Evolutionary conservation across 2,113 vertebrate genomes (phyloP), one percentile per base, ranked within the genome.

Genomic region (Malurus alboscapulatus): DNA sequence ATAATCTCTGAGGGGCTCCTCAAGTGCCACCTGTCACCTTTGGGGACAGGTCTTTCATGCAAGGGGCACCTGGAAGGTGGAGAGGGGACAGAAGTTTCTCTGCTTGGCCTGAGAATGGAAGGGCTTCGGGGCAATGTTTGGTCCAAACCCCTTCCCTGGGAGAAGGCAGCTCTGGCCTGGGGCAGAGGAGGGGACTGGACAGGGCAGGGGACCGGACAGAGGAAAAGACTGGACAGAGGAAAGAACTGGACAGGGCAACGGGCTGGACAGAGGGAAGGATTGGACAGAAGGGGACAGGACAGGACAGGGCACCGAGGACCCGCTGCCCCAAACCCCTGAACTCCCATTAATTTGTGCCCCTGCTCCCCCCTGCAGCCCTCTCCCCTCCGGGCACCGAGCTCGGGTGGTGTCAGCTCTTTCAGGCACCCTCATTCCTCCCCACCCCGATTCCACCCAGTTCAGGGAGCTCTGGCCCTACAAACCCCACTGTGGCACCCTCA

Each of bases 401-500:
- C 5, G 21, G 75, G 10, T 30, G 4, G 3, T 2, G 17, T 20
- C 32, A 4, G 2, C 0, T 6, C 29, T 50, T 30, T 2, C 7
- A 54, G 40, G 32, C 5, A 55, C 6, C 36, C 17, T 9, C 21
- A 4, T 19, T 81, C 44, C 51, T 38, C 71, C 20, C 42, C 79
- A 65, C 20, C 44, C 22, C 48, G 27, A 12, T 21, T 45, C 34
- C 11, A 32, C 24, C 14, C 40, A 10, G 18, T 11, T n/a, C 3
- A 12, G 19, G 0, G 12, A 86, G 29, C 27, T 55, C n/a, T 10
- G 53, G 17, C 25, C 48, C 17, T 8, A 1, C 3, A 3, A 53
- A 6, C 2, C 14, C 20, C 9, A 3, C 29, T 0, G 0, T 42
- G 45, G 25, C 0, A 7, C 2, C 3, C 42, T 27, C 53, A 58